Base-by-base conservation (phyloP, 2,888 invertebrate species). In the Falcaria lacertinaria region DNA sequence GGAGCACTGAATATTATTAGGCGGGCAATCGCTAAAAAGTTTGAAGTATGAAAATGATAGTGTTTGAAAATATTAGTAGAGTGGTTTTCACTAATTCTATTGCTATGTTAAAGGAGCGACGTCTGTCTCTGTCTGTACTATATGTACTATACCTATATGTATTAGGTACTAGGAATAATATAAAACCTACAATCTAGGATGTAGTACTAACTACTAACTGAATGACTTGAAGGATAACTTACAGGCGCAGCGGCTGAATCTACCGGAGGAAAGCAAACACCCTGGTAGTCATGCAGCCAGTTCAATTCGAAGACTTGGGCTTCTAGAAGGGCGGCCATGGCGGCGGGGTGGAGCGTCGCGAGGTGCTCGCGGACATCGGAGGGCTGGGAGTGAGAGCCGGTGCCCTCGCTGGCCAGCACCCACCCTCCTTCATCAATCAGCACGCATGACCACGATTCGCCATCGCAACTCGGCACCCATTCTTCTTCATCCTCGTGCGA, bases 251-350 rank as follows among this genome's bases (percentile, higher is more conserved):
- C 74, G 5, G 58, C 55, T 5, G 44, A 65, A 4, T 69, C 54
- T 42, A 60, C 52, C 0, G 60, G 64, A 1, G 77, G 72, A 41
- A 89, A 88, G 56, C 88, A 89, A 0, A 88, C 81, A 0, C 69
- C 80, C 42, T 89, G 88, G 45, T 89, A 89, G 47, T 89, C 88
- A 39, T 89, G 85, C 15, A 88, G 62, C 82, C 84, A 81, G 55
- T 79, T 75, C 3, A 85, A 52, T 11, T 79, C 72, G 48, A 79
- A 89, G 15, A 89, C 74, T 14, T 54, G 57, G 1, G 75, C 75
- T 19, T 74, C 71, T 1, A 84, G 69, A 25, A 89, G 57, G 0
- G 80, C 78, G 0, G 66, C 59, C 88, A 89, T 87, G 0, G 74
- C 83, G 0, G 65, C 57, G 0, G 88, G 88, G 52, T 80, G 69